These are phyloP conservation scores for Coleophora deauratella DNA, from an alignment of 2,888 invertebrate species.

Conservation along the genomic window DNA sequence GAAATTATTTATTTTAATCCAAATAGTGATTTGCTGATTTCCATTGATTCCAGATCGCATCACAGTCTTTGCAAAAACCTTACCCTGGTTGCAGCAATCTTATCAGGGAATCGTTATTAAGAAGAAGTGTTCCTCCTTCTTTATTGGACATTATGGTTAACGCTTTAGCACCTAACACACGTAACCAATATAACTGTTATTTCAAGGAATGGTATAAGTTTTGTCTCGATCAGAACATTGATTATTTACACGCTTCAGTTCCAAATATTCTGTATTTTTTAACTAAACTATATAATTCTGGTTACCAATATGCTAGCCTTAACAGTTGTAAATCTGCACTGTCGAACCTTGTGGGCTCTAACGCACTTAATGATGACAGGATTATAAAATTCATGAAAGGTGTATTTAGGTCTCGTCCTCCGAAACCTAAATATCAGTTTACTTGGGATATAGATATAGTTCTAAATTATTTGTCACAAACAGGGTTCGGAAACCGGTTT, in stretches of 20 bases:
- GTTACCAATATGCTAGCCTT: neutral
- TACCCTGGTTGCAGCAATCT: neutral
- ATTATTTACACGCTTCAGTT: neutral
- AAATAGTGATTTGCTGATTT: neutral
- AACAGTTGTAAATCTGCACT: neutral
- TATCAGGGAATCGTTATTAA: conserved; percentile 1
- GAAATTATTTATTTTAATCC: neutral
- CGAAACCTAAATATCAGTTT: conserved; percentile 1
- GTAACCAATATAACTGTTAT: neutral
- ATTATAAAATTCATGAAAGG: neutral
- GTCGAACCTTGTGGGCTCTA: neutral
- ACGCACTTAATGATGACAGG: neutral
- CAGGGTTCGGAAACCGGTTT: too few species aligned
- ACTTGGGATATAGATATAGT: conserved; percentile 8
- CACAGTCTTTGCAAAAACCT: neutral
- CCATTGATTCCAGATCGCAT: neutral
- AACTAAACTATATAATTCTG: neutral
- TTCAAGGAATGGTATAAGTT: neutral
- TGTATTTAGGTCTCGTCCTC: neutral
- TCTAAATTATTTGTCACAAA: conserved; percentile 3
- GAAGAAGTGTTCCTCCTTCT: neutral
- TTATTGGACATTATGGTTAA: neutral
- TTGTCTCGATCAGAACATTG: neutral
- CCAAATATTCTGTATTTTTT: neutral
- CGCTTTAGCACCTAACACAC: neutral